Conservation (phyloP, 2,113 vertebrate genomes). For the Tringa solitaria region DNA sequence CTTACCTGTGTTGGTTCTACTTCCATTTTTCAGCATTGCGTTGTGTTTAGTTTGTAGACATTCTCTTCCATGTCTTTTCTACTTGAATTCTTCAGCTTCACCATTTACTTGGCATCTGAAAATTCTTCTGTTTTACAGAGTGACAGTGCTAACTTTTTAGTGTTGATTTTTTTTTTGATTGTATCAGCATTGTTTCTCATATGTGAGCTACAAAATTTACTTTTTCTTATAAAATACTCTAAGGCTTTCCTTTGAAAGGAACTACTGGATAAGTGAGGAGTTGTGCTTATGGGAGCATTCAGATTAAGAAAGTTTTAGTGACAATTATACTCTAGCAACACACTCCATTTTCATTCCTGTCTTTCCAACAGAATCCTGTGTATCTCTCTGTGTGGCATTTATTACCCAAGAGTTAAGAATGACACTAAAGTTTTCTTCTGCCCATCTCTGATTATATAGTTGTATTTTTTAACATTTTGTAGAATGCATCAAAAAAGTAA, state of each 20-base stretch:
- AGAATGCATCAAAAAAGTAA: neutral
- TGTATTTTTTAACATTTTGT: neutral
- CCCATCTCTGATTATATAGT: neutral
- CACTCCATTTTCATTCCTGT: neutral
- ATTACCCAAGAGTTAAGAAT: neutral
- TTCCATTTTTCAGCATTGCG: neutral
- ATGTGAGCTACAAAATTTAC: neutral
- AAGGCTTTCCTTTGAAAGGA: neutral
- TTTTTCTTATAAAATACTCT: neutral
- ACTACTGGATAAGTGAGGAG: neutral
- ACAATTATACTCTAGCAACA: neutral
- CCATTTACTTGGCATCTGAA: neutral
- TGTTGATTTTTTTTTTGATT: neutral
- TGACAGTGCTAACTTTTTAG: neutral
- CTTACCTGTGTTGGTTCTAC: neutral
- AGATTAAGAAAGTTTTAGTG: neutral
- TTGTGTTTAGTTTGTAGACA: neutral
- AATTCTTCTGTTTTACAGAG: neutral
- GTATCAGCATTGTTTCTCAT: neutral
- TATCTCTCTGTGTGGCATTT: neutral
- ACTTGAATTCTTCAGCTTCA: neutral
- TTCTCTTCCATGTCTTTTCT: neutral
- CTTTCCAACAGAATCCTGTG: neutral
- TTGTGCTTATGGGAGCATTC: neutral
- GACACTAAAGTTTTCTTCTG: neutral